Base-by-base conservation (phyloP, 2,888 invertebrate genomes). In the Choreutis nemorana region DNA sequence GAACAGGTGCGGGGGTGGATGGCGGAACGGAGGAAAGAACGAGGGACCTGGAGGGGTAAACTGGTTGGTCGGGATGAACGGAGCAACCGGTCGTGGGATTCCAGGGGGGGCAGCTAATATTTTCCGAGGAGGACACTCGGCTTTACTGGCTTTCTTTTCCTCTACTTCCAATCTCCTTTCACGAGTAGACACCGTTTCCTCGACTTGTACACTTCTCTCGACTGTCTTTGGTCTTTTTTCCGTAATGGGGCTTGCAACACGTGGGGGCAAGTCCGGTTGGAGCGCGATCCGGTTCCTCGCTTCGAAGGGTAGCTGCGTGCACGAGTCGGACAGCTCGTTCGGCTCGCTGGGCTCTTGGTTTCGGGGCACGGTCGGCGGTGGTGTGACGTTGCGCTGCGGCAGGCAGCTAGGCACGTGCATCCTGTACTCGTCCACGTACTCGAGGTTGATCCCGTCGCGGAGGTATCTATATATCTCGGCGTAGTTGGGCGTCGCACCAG, bases 401-500 rank as follows among this genome's bases (percentile, higher is more conserved):
- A 48, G 47, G 38, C 37, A 31, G 39, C 44, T 36, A 37, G 62
- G 64, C 61, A 72, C 72, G 64, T 72, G 66, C 3, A 44, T 48
- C 26, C 70, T 64, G 62, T 59, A 75, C 32, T 56, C 62, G 24
- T 60, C 55, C 32, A 75, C 70, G 62, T 41, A 71, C 38, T 72
- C 68, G 39, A 70, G 68, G 48, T 45, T 44, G 61, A 75, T 62
- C 51, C 71, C 71, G 63, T 63, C 59, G 47, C 63, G 63, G 49
- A 68, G 60, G 57, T 63, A 65, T 44, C 47, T 51, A 50, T 49
- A 39, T 34, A 75, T 57, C 48, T 75, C 75, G 36, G 50, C 61
- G 57, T 48, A 65, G 60, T 55, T 66, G 55, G 66, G 75, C 54
- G 75, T 63, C 44, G 37, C 63, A 42, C 75, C 82, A 44, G 29